These are phyloP conservation scores for Temnothorax nylanderi DNA, from an alignment of 1,140 invertebrate species.

Conservation along the genomic window DNA sequence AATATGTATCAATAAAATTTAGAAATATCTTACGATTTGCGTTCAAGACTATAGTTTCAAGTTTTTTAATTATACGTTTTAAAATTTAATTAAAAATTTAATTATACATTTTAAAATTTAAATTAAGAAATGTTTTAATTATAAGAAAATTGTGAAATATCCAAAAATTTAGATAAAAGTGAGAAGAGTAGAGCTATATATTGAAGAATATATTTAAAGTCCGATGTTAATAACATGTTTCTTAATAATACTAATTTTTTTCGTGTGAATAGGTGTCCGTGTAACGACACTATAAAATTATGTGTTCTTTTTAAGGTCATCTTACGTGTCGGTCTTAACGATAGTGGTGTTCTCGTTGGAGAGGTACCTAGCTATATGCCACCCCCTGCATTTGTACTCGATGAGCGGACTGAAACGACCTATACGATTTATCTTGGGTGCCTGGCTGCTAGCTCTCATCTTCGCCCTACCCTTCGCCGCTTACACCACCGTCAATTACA, in stretches of 20 bases:
- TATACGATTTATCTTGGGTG: constrained; percentile 91
- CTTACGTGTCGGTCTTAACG: constrained; percentile 95
- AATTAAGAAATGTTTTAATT: not conserved
- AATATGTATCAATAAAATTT: not conserved
- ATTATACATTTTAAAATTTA: too few species aligned
- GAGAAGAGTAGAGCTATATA: not conserved
- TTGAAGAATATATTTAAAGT: not conserved
- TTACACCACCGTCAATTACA: constrained; percentile 89
- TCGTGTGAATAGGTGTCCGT: not conserved
- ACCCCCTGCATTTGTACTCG: constrained; percentile 92
- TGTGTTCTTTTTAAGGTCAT: constrained; percentile 87
- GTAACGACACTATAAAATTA: not conserved
- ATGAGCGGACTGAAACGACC: constrained; percentile 93
- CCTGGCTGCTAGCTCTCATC: constrained; percentile 92
- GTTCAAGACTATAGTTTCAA: not conserved
- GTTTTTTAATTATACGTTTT: not conserved
- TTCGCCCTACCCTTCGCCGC: constrained; percentile 93
- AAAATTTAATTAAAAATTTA: not conserved
- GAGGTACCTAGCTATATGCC: constrained; percentile 96
- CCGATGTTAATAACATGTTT: not conserved
- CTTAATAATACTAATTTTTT: not conserved
- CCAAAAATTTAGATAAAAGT: not conserved
- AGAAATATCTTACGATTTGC: not conserved
- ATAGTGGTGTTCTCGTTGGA: constrained; percentile 96
- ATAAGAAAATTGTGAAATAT: not conserved